Percentiles rank a stretch among this genome's conserved stretches.
These are phyloP conservation scores for Bellardia bayeri DNA, from an alignment of 2,888 invertebrate genomes.

Conservation along the genomic window DNA sequence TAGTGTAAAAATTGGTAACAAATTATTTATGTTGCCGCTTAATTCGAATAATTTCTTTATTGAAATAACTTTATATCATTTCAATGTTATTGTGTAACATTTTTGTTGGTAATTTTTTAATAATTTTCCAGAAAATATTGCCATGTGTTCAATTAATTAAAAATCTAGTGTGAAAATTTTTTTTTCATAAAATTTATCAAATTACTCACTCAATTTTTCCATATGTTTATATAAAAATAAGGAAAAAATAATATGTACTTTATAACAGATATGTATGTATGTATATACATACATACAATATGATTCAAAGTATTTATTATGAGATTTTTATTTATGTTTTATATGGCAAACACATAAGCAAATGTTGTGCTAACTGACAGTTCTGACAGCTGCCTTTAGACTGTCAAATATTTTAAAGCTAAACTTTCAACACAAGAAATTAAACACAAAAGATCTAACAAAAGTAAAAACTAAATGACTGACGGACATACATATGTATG, in stretches of 20 bases:
- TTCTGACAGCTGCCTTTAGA: conserved; percentile 72
- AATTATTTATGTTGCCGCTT: too few relatives aligned
- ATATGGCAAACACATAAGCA: conserved; percentile 2
- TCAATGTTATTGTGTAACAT: too few relatives aligned
- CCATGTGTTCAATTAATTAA: too few relatives aligned
- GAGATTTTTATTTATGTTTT: conserved; percentile 1
- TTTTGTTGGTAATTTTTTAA: too few relatives aligned
- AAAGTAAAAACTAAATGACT: conserved; percentile 7
- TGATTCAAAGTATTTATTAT: conserved; percentile 17
- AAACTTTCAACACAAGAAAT: conserved; percentile 63
- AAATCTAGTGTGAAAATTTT: conserved; percentile 5
- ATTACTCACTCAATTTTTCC: conserved; percentile 25
- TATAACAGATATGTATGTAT: not conserved
- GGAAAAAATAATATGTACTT: conserved; percentile 10
- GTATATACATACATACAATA: too few relatives aligned
- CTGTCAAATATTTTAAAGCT: conserved; percentile 68
- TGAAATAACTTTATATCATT: too few relatives aligned
- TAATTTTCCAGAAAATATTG: too few relatives aligned
- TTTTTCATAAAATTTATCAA: conserved; percentile 40
- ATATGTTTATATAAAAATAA: conserved; percentile 10
- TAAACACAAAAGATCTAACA: conserved; percentile 17
- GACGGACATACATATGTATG: not conserved
- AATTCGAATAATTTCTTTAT: too few relatives aligned
- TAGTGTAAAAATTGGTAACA: too few relatives aligned
- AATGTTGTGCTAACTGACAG: conserved; percentile 68